Evolutionary conservation across 2,113 vertebrate species (phyloP), one percentile per base, ranked within the genome.

Genomic region (Pongo abelii): DNA sequence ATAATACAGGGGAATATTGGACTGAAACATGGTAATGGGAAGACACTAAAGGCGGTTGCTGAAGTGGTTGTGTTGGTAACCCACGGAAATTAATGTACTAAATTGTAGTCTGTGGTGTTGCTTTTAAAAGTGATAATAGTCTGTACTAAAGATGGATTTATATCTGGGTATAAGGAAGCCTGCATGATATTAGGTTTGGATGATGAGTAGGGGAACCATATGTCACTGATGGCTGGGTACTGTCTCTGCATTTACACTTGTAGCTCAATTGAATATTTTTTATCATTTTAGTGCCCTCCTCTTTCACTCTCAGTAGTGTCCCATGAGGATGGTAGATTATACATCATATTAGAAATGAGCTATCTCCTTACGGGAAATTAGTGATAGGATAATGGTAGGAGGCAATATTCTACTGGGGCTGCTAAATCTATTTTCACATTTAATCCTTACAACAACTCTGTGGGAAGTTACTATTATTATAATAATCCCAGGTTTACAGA

Each of bases 371-470:
- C 20, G 35, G 55, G 61, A 84, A 32, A 84, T 77, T 75, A 70
- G 86, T 83, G 84, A 57, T 50, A 46, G 35, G 35, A 50, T 90
- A 57, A 52, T 50, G 14, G 2, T 50, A 50, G 10, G 69, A 77
- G 30, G 12, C 67, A 50, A 77, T 81, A 70, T 57, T 92, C 40
- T 64, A 64, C 92, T 64, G 32, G 23, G 46, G 23, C 10, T 81
- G 8, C 79, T 92, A 93, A 92, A 75, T 89, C 87, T 91, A 79
- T 90, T 64, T 97, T 92, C 38, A 84, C 57, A 52, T 80, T 96
- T 86, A 94, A 84, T 95, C 50, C 46, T 96, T 52, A 89, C 38
- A 78, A 46, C 12, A 92, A 25, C 11, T 57, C 25, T 77, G 9
- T 84, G 48, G 59, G 14, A 16, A 95, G 10, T 86, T 93, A 25